Evolutionary conservation across 2,113 vertebrate genomes (phyloP), one percentile per base, ranked within the genome.

Genomic region (Oncorhynchus masou): DNA sequence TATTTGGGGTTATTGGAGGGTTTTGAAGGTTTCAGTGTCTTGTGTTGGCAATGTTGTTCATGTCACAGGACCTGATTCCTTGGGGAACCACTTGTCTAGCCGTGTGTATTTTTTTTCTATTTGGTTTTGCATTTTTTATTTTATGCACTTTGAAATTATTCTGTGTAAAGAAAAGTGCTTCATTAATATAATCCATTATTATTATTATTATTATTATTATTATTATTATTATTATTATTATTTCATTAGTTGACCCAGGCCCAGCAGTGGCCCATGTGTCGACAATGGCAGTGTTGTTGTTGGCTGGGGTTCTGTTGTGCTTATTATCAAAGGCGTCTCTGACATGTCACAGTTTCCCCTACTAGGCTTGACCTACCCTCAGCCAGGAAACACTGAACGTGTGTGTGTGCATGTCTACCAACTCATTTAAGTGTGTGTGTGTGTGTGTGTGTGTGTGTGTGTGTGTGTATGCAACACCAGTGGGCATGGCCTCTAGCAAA

Each of bases 321-420:
- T 80, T 75, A 78, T 88, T 85, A 87, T 86, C 70, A 83, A 81
- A 79, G 82, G 86, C 81, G 82, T 87, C 85, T 89, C 74, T 91
- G 88, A 89, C 86, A 82, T 83, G 84, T 88, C 82, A 85, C 89
- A 86, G 86, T 90, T 83, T 87, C 88, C 84, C 83, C 81, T 80
- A 83, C 81, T 78, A 78, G 75, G 74, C 74, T 79, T 85, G 85
- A 83, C 86, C 85, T 80, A 70, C 85, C 74, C 75, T 79, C 74
- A 45, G 86, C 87, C 87, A 88, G 90, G 88, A 90, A 90, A 90
- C 84, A 84, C 83, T 85, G 83, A 83, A 86, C 82, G 16, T 73
- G 73, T 22, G 2, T 70, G 57, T 71, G 54, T 31, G 31, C 31
- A 39, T 59, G 60, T 34, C 29, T 77, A 54, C 59, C 71, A 57